phyloP scores from a whole-genome alignment of 2,888 invertebrate species.

The Orthonychiurus folsomi region DNA sequence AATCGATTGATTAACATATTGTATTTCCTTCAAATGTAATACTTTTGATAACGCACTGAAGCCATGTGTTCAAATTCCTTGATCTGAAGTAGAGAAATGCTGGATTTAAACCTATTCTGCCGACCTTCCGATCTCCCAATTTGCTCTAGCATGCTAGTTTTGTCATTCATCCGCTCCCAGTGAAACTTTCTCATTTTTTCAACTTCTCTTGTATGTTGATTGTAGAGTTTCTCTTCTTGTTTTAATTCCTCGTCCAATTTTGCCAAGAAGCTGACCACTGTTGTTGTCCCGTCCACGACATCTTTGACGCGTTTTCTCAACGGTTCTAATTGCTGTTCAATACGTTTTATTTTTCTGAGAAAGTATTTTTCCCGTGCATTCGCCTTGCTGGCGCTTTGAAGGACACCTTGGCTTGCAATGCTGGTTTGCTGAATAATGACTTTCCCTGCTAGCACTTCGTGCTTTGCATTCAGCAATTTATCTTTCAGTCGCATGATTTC shows the following conservation, averaged over 20 bases:
- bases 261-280: not conserved
- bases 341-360: not conserved
- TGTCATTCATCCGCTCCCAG: not conserved
- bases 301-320: not conserved
- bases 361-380: not conserved
- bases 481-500: not conserved
- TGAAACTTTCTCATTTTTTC: not conserved
- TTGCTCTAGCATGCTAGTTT: too few relatives aligned
- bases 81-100: not conserved
- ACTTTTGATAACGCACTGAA: too few relatives aligned
- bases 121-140: too few relatives aligned
- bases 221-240: not conserved
- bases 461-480: not conserved
- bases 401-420: not conserved
- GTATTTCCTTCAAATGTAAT: too few relatives aligned
- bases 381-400: not conserved
- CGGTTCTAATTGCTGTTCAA: not conserved
- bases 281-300: not conserved
- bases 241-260: not conserved
- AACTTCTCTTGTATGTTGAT: not conserved
- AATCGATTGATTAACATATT: too few relatives aligned
- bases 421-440: not conserved
- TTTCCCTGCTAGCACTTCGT: not conserved
- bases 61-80: not conserved
- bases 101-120: too few relatives aligned